Conservation (phyloP, 2,888 invertebrate genomes). For the Stenolophus ochropezus region DNA sequence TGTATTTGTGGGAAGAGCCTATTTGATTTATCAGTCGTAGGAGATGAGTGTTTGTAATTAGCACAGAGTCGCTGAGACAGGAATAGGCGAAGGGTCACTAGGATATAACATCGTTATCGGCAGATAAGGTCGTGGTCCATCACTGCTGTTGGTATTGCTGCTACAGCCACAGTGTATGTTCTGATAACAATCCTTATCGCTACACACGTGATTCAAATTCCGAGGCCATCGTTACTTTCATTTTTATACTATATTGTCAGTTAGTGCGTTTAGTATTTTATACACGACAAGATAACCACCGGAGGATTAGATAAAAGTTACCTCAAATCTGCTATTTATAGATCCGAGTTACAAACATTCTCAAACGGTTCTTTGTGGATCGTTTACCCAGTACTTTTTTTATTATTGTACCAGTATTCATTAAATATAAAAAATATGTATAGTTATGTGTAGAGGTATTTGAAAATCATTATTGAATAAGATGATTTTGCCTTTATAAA, state of each 20-base stretch:
- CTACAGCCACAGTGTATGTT: neutral
- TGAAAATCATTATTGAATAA: too few species aligned
- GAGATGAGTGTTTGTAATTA: neutral
- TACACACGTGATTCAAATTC: conserved; percentile 52
- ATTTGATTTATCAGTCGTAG: neutral
- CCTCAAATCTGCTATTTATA: neutral
- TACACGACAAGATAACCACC: conserved; percentile 9
- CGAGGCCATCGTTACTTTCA: conserved; percentile 42
- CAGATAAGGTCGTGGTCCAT: conserved; percentile 17
- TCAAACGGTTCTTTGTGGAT: too few species aligned
- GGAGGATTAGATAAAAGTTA: neutral
- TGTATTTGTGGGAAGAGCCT: too few species aligned
- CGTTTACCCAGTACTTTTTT: too few species aligned
- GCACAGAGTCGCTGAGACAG: neutral
- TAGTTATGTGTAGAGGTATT: too few species aligned
- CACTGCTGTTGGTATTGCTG: conserved; percentile 11
- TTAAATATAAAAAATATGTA: too few species aligned
- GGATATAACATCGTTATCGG: conserved; percentile 41
- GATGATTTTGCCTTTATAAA: too few species aligned
- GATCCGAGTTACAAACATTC: too few species aligned
- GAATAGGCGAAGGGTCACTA: conserved; percentile 31
- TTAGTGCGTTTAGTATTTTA: conserved; percentile 15
- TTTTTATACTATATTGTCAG: conserved; percentile 38
- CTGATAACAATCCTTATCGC: conserved; percentile 53
- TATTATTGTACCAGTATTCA: too few species aligned